Base-by-base conservation (phyloP, 2,113 vertebrate species). In the Bos javanicus region DNA sequence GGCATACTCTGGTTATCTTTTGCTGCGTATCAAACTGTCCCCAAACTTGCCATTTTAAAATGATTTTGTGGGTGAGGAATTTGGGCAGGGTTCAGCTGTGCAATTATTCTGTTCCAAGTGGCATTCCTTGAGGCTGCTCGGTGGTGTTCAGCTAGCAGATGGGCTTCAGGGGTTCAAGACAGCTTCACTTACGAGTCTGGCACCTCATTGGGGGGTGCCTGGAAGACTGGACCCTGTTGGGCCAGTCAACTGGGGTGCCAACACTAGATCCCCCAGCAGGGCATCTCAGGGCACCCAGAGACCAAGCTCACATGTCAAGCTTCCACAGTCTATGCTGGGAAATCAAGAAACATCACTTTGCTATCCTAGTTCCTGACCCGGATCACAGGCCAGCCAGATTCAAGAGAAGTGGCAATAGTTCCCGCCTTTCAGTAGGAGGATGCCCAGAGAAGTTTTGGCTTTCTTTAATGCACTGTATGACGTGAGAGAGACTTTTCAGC, bases 1-100 rank as follows among this genome's bases (percentile, higher is more conserved):
- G 39, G 50, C 25, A 7, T 85, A n/a, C 43, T 36, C n/a, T 26
- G 14, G 21, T 54, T 76, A 54, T n/a, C 43, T 60, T 57, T 80
- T 15, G 52, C 39, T 60, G 33, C 5, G 19, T n/a, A 16, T 11
- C 60, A 57, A 28, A 74, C 23, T 23, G 23, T 43, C 21, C 28
- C 39, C 23, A 5, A 30, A 87, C 64, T 56, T 62, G 33, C 36
- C 33, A 48, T 48, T 62, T 91, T 91, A 59, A 54, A 57, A 39
- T 23, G 30, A 23, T 84, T 95, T 90, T 59, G 50, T 57, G 89
- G 43, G 83, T 39, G 16, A 91, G 56, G 95, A 87, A 54, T 92
- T 36, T 3, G 54, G 93, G 52, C 25, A 60, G 74, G 56, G 78
- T 33, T 80, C 91, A 90, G 96, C 64, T 11, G 62, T 21, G 76